phyloP scores from a whole-genome alignment of 2,113 vertebrate species.

The Archilochus colubris region DNA sequence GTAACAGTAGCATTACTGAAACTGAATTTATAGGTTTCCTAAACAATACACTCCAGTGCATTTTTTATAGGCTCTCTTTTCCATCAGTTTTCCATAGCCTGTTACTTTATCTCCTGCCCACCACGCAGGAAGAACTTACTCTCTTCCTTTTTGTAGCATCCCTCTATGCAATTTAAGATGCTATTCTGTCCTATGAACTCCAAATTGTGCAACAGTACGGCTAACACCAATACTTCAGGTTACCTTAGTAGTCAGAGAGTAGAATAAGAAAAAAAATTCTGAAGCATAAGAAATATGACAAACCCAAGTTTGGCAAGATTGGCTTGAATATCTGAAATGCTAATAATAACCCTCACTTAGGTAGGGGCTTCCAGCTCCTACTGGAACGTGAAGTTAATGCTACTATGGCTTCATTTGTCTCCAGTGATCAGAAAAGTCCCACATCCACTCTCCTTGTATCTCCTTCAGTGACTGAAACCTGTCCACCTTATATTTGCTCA shows the following conservation, averaged over 20 bases:
- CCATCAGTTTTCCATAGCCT: neutral
- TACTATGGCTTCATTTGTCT: neutral
- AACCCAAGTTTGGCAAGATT: neutral
- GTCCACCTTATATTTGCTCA: neutral
- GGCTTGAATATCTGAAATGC: slow-evolving; percentile 1
- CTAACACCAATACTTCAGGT: neutral
- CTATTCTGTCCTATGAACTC: neutral
- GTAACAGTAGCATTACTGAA: neutral
- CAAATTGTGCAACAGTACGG: neutral
- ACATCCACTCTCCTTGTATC: neutral
- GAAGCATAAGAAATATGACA: slow-evolving; percentile 19
- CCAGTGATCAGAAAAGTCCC: neutral
- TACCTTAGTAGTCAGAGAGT: slow-evolving; percentile 29
- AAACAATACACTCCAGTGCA: neutral
- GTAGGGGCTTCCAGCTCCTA: neutral
- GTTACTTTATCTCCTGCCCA: neutral
- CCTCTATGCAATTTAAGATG: neutral
- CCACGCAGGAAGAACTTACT: neutral
- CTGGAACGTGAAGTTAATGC: neutral
- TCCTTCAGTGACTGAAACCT: neutral
- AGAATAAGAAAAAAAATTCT: neutral
- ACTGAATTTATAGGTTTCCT: neutral
- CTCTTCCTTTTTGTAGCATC: neutral
- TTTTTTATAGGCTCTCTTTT: neutral
- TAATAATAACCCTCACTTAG: neutral